Conservation (phyloP, 2,888 invertebrate genomes). For the Acleris emargana region DNA sequence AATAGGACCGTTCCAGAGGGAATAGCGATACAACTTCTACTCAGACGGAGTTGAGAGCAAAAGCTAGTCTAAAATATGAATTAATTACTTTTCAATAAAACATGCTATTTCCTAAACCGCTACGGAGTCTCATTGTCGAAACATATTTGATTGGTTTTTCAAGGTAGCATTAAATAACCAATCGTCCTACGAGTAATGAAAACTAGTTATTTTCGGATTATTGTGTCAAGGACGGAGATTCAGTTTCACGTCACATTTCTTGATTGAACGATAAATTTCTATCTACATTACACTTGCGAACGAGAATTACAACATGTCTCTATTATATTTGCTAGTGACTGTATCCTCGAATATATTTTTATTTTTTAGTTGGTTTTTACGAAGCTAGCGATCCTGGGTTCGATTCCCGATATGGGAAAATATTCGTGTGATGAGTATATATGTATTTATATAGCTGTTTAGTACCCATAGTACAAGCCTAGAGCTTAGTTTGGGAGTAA, state of each 20-base stretch:
- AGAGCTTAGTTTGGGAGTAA: too few species aligned
- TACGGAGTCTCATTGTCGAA: conserved; percentile 5
- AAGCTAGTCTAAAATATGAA: background rate
- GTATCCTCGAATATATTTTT: too few species aligned
- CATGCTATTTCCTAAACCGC: conserved; percentile 1
- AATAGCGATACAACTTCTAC: background rate
- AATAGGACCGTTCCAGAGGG: too few species aligned
- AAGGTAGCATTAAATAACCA: conserved; percentile 12
- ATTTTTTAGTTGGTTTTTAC: too few species aligned
- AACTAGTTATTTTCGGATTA: conserved; percentile 6
- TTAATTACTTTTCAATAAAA: background rate
- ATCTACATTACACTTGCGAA: background rate
- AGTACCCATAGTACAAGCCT: too few species aligned
- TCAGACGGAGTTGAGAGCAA: background rate
- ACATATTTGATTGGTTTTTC: conserved; percentile 24
- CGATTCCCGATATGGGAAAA: too few species aligned
- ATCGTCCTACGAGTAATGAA: conserved; percentile 1
- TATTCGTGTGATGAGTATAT: too few species aligned
- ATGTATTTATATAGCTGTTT: too few species aligned
- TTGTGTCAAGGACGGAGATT: conserved; percentile 12
- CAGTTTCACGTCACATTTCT: background rate
- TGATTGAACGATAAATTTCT: background rate
- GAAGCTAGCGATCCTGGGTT: too few species aligned
- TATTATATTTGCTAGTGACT: too few species aligned
- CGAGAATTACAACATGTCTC: too few species aligned